A percentile compares a stretch with the other conserved stretches of the same genome.
Conservation (phyloP, 2,888 invertebrate genomes). For the Pachymerium ferrugineum region DNA sequence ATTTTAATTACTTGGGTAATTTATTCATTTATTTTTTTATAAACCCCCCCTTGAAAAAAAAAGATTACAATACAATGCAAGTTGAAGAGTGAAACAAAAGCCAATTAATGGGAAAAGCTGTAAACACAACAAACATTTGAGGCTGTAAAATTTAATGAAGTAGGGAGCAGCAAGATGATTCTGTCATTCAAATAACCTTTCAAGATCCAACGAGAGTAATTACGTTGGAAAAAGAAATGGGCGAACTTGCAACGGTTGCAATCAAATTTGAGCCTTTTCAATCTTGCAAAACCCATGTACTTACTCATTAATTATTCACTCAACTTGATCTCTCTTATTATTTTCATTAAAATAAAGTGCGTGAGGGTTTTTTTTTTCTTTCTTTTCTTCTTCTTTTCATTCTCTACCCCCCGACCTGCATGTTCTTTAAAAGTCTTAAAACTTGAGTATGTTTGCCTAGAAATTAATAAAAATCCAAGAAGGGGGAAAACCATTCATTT, state of each 20-base stretch:
- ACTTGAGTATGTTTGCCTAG: neutral
- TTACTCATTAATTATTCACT: conserved; percentile 10
- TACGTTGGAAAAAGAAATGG: neutral
- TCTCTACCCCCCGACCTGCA: too few relatives aligned
- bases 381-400: neutral
- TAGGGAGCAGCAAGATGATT: conserved; percentile 1
- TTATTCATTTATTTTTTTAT: neutral
- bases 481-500: conserved; percentile 14
- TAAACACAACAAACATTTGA: conserved; percentile 7
- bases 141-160: conserved; percentile 16
- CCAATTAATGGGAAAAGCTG: conserved; percentile 10
- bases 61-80: neutral
- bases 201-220: conserved; percentile 2
- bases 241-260: conserved; percentile 12
- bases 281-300: neutral
- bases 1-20: neutral
- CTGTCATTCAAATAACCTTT: conserved; percentile 19
- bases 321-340: conserved; percentile 19
- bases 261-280: conserved; percentile 19
- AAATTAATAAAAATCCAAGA: neutral
- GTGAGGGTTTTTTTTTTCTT: neutral
- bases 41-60: too few relatives aligned
- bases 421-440: too few relatives aligned
- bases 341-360: conserved; percentile 16
- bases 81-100: too few relatives aligned